Evolutionary conservation across 2,888 invertebrate species (phyloP), one percentile per base, ranked within the genome.

Genomic region (Palloptera scutellata): DNA sequence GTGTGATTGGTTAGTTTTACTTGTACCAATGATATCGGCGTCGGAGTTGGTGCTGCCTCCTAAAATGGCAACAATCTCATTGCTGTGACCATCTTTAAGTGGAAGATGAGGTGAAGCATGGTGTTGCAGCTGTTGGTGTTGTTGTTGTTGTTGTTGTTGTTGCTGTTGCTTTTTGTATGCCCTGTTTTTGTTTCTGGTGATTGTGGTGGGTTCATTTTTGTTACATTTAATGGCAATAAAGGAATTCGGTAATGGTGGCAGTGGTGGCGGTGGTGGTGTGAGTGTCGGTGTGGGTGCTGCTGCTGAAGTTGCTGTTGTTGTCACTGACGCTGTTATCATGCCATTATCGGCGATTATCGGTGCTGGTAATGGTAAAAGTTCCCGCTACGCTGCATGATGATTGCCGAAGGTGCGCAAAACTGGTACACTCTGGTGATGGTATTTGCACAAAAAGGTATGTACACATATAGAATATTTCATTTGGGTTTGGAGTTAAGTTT

Each of bases 331-430:
- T 61, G 74, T 74, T 73, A 59, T 75, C 74, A 72, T 74, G 78
- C 69, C 60, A 52, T 64, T 75, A 63, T 58, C 64, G 64, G 68
- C 61, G 2, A 30, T 30, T n/a, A 67, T 68, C 55, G 70, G 67
- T 66, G 72, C 72, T 60, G 68, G 76, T 76, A 74, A 74, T 72
- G 76, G 77, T 77, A 76, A 79, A 76, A 83, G 81, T 77, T 85
- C 85, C 82, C 83, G 85, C 85, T 85, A 85, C 84, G 84, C 85
- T 80, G 81, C 83, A 77, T 85, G 85, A 81, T 85, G 85, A 77
- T 83, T 85, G 77, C 84, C 85, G 81, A 85, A 85, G 78, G 85
- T 85, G 78, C 85, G 84, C 76, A 85, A 84, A 75, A 85, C 85
- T 77, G 85, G 85, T 78, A 85, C 82, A 79, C 83, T 83, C 85